A percentile compares a stretch with the other conserved stretches of the same genome.
Evolutionary conservation across 2,113 vertebrate species (phyloP).

Genomic region (Meles meles): DNA sequence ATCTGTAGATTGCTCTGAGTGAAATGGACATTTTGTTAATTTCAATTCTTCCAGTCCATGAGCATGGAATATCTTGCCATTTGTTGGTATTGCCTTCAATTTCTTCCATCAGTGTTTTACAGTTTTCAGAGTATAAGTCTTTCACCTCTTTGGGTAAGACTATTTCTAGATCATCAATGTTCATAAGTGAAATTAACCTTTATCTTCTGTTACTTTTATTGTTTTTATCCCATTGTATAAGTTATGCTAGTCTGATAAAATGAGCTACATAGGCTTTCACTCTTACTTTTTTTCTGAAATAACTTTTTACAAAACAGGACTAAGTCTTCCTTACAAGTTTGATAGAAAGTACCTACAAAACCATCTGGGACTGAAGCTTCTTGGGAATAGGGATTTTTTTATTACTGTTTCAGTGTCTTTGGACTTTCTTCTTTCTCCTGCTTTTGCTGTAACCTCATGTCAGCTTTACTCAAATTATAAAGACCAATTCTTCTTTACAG

Average conservation of each 20-base stretch:
- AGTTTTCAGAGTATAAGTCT: not conserved
- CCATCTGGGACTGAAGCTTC: not conserved
- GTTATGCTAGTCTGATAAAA: not conserved
- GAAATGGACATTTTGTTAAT: not conserved
- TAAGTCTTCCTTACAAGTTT: not conserved
- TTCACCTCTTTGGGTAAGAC: not conserved
- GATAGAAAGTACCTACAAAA: not conserved
- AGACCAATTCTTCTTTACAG: not conserved
- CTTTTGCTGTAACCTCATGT: not conserved
- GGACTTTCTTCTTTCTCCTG: not conserved
- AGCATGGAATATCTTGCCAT: not conserved
- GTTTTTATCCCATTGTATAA: not conserved
- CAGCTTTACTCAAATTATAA: not conserved
- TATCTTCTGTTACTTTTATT: not conserved
- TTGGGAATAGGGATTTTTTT: not conserved
- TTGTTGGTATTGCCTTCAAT: not conserved
- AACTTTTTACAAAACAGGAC: not conserved
- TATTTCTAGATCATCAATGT: not conserved
- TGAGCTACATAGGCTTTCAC: not conserved
- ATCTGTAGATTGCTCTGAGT: not conserved
- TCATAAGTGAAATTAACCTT: not conserved
- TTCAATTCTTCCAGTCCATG: not conserved
- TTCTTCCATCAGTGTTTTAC: not conserved
- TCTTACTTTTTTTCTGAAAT: not conserved
- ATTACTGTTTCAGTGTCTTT: not conserved